Conservation (phyloP, 1,140 invertebrate species). For the Tachypleus tridentatus region DNA sequence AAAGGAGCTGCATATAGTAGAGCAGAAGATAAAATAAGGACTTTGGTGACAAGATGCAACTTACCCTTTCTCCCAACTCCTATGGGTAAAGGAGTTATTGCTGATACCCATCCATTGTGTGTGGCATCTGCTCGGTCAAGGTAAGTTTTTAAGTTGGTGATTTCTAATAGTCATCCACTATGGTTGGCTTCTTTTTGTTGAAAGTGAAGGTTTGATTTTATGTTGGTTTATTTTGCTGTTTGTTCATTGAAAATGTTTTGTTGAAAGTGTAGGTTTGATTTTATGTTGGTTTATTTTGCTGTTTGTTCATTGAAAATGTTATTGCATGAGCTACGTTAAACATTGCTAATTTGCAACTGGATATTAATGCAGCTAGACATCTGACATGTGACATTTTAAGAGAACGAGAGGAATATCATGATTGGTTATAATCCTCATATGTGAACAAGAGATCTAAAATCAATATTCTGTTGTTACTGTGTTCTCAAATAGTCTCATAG, state of each 20-base stretch:
- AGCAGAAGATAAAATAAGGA: conserved; percentile 55
- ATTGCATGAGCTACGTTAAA: too few species aligned
- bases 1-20: conserved; percentile 62
- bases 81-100: conserved; percentile 90
- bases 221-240: neutral
- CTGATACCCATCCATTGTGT: conserved; percentile 62
- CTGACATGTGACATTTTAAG: too few species aligned
- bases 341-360: too few species aligned
- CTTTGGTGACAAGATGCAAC: conserved; percentile 54
- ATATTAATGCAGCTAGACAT: too few species aligned
- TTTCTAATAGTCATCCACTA: too few species aligned
- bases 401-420: too few species aligned
- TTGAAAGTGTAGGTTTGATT: neutral
- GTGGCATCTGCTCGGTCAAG: conserved; percentile 71
- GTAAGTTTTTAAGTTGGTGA: conserved; percentile 23
- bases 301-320: neutral
- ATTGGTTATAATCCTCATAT: too few species aligned
- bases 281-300: conserved; percentile 1
- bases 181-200: too few species aligned
- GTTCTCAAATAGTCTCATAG: too few species aligned
- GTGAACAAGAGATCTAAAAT: too few species aligned
- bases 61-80: conserved; percentile 87
- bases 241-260: neutral
- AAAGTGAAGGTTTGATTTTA: neutral
- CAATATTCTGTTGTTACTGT: too few species aligned